Percentiles rank a stretch among this genome's conserved stretches.
Evolutionary conservation across 2,113 vertebrate genomes (phyloP).

Genomic region (Turnix velox): DNA sequence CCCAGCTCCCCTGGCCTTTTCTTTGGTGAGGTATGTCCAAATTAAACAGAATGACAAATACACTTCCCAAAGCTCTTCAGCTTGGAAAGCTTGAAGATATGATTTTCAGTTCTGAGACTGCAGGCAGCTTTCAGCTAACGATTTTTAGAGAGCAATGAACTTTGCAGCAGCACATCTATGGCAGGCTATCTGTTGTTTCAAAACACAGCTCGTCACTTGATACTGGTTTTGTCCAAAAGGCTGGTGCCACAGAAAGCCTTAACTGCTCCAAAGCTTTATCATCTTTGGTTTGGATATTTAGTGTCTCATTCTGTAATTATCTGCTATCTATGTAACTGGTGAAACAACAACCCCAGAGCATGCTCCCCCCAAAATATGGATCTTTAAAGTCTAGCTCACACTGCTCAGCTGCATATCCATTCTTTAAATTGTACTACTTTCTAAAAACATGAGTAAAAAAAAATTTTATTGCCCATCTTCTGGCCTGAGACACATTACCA

Average conservation of each 20-base stretch:
- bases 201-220: background rate
- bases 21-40: constrained; percentile 80
- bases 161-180: background rate
- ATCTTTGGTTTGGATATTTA: background rate
- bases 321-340: accelerated
- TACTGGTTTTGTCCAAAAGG: background rate
- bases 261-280: accelerated
- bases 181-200: background rate
- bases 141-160: background rate
- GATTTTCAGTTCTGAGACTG: constrained; percentile 45
- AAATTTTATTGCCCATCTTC: background rate
- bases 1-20: constrained; percentile 79
- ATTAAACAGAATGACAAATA: constrained; percentile 84
- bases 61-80: constrained; percentile 66
- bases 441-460: background rate
- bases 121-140: background rate
- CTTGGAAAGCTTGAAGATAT: constrained; percentile 52
- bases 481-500: background rate
- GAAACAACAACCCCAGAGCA: background rate
- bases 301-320: background rate
- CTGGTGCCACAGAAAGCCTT: background rate
- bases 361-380: accelerated
- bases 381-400: background rate
- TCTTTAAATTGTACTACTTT: background rate
- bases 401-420: background rate